Conservation (phyloP, 2,888 invertebrate species). For the Emmelina monodactyla region DNA sequence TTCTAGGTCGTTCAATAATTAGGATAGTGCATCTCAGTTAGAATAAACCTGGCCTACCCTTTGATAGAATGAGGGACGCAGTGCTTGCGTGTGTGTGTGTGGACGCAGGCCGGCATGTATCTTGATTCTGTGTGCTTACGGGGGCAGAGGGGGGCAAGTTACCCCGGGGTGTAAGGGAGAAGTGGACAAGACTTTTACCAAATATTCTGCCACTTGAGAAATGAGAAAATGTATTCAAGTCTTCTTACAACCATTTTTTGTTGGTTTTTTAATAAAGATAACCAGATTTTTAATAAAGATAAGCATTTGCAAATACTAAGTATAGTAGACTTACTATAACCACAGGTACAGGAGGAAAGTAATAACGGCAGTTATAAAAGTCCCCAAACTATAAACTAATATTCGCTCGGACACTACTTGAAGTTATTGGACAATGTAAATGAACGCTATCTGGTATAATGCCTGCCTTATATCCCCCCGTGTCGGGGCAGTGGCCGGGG, state of each 20-base stretch:
- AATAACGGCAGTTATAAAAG: too few species aligned
- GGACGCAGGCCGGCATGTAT: constrained; percentile 27
- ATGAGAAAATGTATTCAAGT: too few species aligned
- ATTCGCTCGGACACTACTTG: constrained; percentile 64
- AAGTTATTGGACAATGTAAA: constrained; percentile 69
- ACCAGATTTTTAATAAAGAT: too few species aligned
- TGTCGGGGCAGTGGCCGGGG: constrained; percentile 47
- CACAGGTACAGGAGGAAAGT: too few species aligned
- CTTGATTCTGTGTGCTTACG: constrained; percentile 43
- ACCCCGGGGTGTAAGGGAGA: too few species aligned
- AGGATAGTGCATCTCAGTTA: constrained; percentile 72
- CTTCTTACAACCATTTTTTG: too few species aligned
- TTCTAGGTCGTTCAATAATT: constrained; percentile 61
- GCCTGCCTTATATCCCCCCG: constrained; percentile 59
- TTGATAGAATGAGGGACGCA: constrained; percentile 20
- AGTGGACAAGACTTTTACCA: too few species aligned
- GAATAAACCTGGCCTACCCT: constrained; percentile 51
- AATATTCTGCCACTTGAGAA: too few species aligned
- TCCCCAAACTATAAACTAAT: constrained; percentile 58
- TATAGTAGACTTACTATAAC: too few species aligned
- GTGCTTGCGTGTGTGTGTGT: constrained; percentile 27
- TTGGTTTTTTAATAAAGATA: too few species aligned
- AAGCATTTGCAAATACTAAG: too few species aligned
- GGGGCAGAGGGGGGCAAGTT: constrained; percentile 20
- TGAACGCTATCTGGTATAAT: constrained; percentile 67